These are phyloP conservation scores for Caranx ignobilis DNA, from an alignment of 2,113 vertebrate genomes.

Conservation along the genomic window DNA sequence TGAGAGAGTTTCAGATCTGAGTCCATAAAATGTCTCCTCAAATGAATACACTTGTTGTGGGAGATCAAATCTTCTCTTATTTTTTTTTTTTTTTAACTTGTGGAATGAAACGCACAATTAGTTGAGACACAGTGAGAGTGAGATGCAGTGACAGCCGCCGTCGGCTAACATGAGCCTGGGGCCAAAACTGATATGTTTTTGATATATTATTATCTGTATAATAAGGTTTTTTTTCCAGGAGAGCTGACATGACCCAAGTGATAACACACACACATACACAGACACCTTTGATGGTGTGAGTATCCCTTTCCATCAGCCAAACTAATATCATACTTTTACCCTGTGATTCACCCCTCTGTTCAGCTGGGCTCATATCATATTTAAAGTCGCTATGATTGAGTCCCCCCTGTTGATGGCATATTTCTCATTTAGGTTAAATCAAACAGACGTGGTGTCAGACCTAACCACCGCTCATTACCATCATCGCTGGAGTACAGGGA, in stretches of 20 bases:
- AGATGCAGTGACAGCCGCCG: constrained; percentile 36
- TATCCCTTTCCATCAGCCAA: constrained; percentile 62
- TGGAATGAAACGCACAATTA: constrained; percentile 56
- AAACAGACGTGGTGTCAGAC: constrained; percentile 78
- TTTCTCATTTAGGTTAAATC: constrained; percentile 84
- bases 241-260: constrained; percentile 23
- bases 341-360: constrained; percentile 71
- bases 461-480: constrained; percentile 81
- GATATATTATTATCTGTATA: constrained; percentile 70
- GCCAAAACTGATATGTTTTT: constrained; percentile 52
- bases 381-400: constrained; percentile 77
- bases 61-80: constrained; percentile 49
- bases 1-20: constrained; percentile 10
- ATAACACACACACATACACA: constrained; percentile 10
- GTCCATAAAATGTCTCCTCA: constrained; percentile 27
- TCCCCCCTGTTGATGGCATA: constrained; percentile 73
- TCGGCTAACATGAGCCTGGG: constrained; percentile 1
- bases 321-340: constrained; percentile 68
- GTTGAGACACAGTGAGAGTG: constrained; percentile 22
- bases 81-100: background rate
- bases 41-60: constrained; percentile 32
- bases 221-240: constrained; percentile 47
- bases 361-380: constrained; percentile 73
- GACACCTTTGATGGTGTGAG: constrained; percentile 64
- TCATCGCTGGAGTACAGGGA: constrained; percentile 74